These are phyloP conservation scores for Leuctra nigra DNA, from an alignment of 2,888 invertebrate genomes.

Conservation along the genomic window DNA sequence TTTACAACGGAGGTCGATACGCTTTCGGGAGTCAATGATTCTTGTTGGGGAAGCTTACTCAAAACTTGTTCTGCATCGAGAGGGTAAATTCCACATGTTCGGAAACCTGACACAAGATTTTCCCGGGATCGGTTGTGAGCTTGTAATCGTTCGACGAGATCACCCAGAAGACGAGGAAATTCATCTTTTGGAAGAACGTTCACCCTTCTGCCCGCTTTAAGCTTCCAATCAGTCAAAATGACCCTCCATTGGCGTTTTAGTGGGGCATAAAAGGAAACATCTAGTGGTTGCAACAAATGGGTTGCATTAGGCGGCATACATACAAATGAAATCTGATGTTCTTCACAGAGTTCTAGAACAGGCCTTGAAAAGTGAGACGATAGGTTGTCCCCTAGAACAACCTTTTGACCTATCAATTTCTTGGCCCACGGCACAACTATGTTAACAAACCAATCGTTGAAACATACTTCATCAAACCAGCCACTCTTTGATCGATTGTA, in stretches of 20 bases:
- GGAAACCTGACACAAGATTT: slow-evolving; percentile 29
- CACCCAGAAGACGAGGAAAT: slow-evolving; percentile 29
- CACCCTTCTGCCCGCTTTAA: slow-evolving; percentile 26
- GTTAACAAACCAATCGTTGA: slow-evolving; percentile 35
- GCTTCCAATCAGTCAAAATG: slow-evolving; percentile 30
- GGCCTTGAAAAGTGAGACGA: slow-evolving; percentile 29
- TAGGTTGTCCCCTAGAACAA: slow-evolving; percentile 38
- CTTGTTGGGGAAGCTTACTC: slow-evolving; percentile 8
- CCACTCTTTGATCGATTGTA: slow-evolving; percentile 38
- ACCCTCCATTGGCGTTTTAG: slow-evolving; percentile 33
- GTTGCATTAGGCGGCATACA: slow-evolving; percentile 36
- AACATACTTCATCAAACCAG: slow-evolving; percentile 37
- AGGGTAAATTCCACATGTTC: slow-evolving; percentile 29
- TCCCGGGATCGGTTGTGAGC: slow-evolving; percentile 25
- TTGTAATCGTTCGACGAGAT: slow-evolving; percentile 4
- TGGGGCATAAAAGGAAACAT: slow-evolving; percentile 33
- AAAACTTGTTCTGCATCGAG: slow-evolving; percentile 6
- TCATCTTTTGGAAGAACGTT: slow-evolving; percentile 30
- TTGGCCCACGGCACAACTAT: slow-evolving; percentile 33
- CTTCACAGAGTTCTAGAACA: slow-evolving; percentile 33
- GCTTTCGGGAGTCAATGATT: neutral
- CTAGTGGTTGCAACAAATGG: slow-evolving; percentile 34
- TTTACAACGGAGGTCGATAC: too few species aligned
- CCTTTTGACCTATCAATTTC: slow-evolving; percentile 34
- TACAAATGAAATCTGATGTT: slow-evolving; percentile 36